Evolutionary conservation across 2,888 invertebrate genomes (phyloP).

Genomic region (Osmoderma eremita): DNA sequence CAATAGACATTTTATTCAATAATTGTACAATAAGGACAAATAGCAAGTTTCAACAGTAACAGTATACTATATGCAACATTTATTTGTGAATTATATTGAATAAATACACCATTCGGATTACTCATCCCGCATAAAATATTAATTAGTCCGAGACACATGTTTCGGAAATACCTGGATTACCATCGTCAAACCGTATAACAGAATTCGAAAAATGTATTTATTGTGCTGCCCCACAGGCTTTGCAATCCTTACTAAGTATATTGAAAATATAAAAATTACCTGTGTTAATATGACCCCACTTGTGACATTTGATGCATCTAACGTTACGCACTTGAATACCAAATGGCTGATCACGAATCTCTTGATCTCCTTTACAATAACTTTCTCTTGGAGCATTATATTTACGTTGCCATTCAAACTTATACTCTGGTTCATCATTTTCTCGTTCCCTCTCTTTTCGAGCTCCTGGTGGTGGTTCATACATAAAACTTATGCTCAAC

Average conservation of each 20-base stretch:
- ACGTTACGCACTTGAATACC: slow-evolving; percentile 98
- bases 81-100: slow-evolving; percentile 52
- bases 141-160: too few species aligned
- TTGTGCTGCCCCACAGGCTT: too few species aligned
- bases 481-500: slow-evolving; percentile 98
- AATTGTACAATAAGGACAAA: too few species aligned
- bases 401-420: slow-evolving; percentile 99
- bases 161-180: too few species aligned
- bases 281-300: slow-evolving; percentile 99
- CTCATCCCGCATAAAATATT: too few species aligned
- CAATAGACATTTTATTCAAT: slow-evolving; percentile 48
- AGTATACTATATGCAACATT: too few species aligned
- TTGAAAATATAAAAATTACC: slow-evolving; percentile 62
- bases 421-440: slow-evolving; percentile 95
- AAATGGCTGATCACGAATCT: slow-evolving; percentile 98
- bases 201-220: neutral
- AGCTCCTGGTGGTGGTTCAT: slow-evolving; percentile 98
- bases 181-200: neutral
- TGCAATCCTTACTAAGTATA: neutral
- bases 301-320: slow-evolving; percentile 97
- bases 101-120: neutral
- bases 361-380: slow-evolving; percentile 97
- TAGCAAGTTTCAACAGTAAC: too few species aligned
- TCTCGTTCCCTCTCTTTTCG: slow-evolving; percentile 91
- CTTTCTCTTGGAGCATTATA: slow-evolving; percentile 99